These are phyloP conservation scores for Lacerta viridis DNA, from an alignment of 2,797 vertebrate species.

Conservation along the genomic window DNA sequence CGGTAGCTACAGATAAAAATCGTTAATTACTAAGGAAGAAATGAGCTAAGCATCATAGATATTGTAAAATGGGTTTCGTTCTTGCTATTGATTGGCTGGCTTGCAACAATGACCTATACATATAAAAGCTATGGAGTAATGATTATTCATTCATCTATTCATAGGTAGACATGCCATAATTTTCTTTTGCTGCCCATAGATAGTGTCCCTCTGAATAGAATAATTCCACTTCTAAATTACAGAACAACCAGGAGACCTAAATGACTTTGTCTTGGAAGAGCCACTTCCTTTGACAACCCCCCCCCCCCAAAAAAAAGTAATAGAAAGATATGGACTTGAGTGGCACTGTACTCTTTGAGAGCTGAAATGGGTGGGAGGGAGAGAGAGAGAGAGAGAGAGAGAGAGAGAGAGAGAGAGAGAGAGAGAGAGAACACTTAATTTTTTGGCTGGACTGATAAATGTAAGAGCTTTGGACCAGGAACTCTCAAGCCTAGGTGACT, in stretches of 20 bases:
- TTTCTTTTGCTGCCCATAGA: conserved; percentile 26
- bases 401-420: no score
- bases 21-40: conserved; percentile 41
- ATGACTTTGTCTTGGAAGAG: conserved; percentile 12
- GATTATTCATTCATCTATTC: neutral
- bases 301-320: no score
- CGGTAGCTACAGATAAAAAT: conserved; percentile 26
- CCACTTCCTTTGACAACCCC: neutral
- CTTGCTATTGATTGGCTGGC: conserved; percentile 19
- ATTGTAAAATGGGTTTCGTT: conserved; percentile 10
- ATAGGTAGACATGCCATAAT: neutral
- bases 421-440: conserved; percentile 18
- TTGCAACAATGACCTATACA: neutral
- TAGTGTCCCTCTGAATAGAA: conserved; percentile 16
- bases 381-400: no score
- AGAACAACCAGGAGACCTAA: conserved; percentile 19
- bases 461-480: neutral
- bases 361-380: neutral
- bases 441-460: conserved; percentile 37
- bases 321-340: neutral
- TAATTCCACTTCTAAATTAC: conserved; percentile 16
- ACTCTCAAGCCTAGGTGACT: neutral
- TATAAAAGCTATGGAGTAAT: neutral
- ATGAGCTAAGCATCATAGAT: conserved; percentile 32
- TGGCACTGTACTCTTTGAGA: neutral